Conservation (phyloP, 1,140 invertebrate genomes). For the Zaprionus gabonicus region DNA sequence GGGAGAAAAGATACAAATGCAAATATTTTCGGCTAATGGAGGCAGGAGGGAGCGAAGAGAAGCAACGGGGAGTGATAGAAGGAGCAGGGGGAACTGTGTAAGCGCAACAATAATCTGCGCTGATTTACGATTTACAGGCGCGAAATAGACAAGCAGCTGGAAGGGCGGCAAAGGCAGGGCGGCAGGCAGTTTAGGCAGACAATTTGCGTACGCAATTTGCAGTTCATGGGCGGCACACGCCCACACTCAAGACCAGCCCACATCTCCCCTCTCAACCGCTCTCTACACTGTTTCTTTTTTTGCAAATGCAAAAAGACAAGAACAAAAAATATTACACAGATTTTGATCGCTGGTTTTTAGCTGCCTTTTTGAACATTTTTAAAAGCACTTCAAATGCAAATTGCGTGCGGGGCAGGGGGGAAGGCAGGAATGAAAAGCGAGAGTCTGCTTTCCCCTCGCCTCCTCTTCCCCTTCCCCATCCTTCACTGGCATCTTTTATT, state of each 20-base stretch:
- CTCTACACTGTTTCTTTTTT: conserved; percentile 55
- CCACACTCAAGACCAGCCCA: conserved; percentile 2
- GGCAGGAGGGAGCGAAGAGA: not conserved
- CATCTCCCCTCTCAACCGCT: not conserved
- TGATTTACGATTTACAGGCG: conserved; percentile 82
- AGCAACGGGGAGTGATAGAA: not conserved
- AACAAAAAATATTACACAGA: conserved; percentile 69
- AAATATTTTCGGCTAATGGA: conserved; percentile 51
- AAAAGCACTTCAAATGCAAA: conserved; percentile 53
- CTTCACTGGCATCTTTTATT: not conserved
- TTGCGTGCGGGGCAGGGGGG: conserved; percentile 1
- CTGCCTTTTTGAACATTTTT: conserved; percentile 31
- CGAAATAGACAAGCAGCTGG: conserved; percentile 68
- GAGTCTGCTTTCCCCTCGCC: not conserved
- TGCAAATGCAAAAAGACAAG: conserved; percentile 29
- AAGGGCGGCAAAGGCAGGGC: not conserved
- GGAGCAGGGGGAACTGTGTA: not conserved
- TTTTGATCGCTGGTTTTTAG: conserved; percentile 56
- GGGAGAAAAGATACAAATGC: conserved; percentile 71
- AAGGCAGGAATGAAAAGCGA: conserved; percentile 28
- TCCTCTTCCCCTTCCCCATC: not conserved
- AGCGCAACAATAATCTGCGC: conserved; percentile 76
- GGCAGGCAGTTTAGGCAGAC: conserved; percentile 40
- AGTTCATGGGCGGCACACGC: conserved; percentile 73
- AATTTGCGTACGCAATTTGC: conserved; percentile 80